Evolutionary conservation across 2,888 invertebrate genomes (phyloP).

Genomic region (Chromoteleia sp.): DNA sequence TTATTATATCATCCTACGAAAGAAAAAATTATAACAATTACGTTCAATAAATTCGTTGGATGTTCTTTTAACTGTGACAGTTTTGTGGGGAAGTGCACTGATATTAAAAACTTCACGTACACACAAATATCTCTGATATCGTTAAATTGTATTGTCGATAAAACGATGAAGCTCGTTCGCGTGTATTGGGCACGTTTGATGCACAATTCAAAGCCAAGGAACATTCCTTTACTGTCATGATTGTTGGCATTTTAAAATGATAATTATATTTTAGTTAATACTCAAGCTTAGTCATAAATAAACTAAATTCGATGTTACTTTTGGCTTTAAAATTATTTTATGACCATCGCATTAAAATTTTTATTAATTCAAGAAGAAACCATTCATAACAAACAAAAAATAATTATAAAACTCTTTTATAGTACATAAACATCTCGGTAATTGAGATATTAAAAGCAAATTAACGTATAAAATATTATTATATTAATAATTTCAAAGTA

Average conservation of each 20-base stretch:
- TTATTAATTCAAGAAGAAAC: too few species aligned
- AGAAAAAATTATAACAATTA: too few species aligned
- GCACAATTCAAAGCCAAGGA: constrained; percentile 32
- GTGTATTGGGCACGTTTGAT: constrained; percentile 45
- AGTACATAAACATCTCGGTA: too few species aligned
- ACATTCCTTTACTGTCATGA: constrained; percentile 40
- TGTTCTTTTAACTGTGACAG: background rate
- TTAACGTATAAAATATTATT: too few species aligned
- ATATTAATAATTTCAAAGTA: too few species aligned
- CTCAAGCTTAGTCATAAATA: constrained; percentile 8
- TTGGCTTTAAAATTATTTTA: too few species aligned
- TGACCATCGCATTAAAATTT: too few species aligned
- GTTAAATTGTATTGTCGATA: constrained; percentile 31
- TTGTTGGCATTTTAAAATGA: constrained; percentile 30
- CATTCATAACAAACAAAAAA: too few species aligned
- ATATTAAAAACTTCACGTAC: constrained; percentile 12
- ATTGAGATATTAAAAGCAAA: too few species aligned
- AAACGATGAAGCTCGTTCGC: constrained; percentile 46
- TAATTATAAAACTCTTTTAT: too few species aligned
- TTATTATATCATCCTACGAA: too few species aligned
- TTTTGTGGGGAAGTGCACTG: constrained; percentile 9
- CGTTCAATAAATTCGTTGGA: background rate
- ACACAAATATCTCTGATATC: constrained; percentile 26
- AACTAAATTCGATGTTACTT: too few species aligned
- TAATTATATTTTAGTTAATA: constrained; percentile 25